Percentiles rank a stretch among this genome's conserved stretches.
These are phyloP conservation scores for Calephelis perditalis DNA, from an alignment of 2,888 invertebrate genomes.

Conservation along the genomic window DNA sequence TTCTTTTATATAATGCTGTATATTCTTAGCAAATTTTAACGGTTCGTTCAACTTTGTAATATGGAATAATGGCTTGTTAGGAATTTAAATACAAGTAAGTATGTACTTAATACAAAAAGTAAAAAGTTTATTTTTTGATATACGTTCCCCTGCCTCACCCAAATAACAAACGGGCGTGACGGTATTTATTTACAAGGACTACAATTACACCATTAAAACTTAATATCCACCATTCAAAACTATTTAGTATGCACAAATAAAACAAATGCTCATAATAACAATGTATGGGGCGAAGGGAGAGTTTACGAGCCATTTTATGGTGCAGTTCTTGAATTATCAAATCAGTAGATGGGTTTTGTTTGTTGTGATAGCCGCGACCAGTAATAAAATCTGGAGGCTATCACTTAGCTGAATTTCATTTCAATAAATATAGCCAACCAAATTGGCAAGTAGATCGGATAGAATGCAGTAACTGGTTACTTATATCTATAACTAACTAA, in stretches of 20 bases:
- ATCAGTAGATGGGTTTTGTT: conserved; percentile 27
- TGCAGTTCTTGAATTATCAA: conserved; percentile 31
- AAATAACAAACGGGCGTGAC: too few relatives aligned
- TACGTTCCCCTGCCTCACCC: too few relatives aligned
- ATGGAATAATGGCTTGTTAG: too few relatives aligned
- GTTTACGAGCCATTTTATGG: conserved; percentile 37
- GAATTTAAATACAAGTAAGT: too few relatives aligned
- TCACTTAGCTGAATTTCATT: conserved; percentile 3
- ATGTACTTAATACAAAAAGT: too few relatives aligned
- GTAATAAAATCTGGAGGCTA: conserved; percentile 2
- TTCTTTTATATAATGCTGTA: too few relatives aligned
- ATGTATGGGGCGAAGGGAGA: conserved; percentile 32
- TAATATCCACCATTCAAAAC: conserved; percentile 15
- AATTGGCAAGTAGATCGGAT: too few relatives aligned
- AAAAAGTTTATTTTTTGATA: too few relatives aligned
- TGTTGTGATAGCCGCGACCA: conserved; percentile 22
- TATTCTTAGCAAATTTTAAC: too few relatives aligned
- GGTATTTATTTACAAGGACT: too few relatives aligned
- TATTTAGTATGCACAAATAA: conserved; percentile 51
- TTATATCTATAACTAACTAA: too few relatives aligned
- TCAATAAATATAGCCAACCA: background rate
- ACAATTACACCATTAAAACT: conserved; percentile 1
- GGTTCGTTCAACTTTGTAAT: too few relatives aligned
- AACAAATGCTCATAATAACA: conserved; percentile 47
- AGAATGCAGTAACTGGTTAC: background rate